Base-by-base conservation (phyloP, 2,113 vertebrate species). In the Phrynosoma blainvillii region DNA sequence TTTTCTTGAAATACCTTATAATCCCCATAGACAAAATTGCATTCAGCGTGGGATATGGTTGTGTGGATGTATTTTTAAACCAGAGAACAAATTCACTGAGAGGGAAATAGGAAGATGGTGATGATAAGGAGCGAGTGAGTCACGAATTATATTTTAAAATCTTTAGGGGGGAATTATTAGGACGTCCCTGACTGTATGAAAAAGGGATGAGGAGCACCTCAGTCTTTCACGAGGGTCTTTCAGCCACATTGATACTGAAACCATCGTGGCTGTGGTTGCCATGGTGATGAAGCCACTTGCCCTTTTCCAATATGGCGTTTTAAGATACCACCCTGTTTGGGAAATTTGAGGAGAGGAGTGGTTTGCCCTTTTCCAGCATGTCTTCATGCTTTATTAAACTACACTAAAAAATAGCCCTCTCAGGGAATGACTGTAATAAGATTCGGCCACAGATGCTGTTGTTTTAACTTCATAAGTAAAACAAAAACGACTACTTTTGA, bases 251-350 rank as follows among this genome's bases (percentile, higher is more conserved):
- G 56, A 65, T 3, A 23, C 8, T 65, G 56, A 52, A 70, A 79
- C 70, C 76, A 79, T 70, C 52, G 74, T 16, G 54, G 59, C 40
- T 80, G 70, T 30, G 3, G 77, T 86, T 76, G 47, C 84, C 84
- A 85, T 73, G 83, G 88, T 52, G 30, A 89, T 14, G 56, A 56
- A 81, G 23, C 62, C 59, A 62, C 36, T 40, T 89, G 62, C 84
- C 85, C 85, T 84, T 83, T 83, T 47, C 9, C n/a, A 56, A 83
- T 36, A 83, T 87, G 84, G 74, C 21, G 36, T 36, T 32, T 89
- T n/a, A 36, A 9, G 27, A 47, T 66, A 66, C 10, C 16, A 32
- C 18, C 56, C 13, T 36, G 0, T 25, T 16, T 13, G 10, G 65
- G 36, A 21, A 16, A 40, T 12, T 59, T 9, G 4, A 27, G 12